Percentiles rank a stretch among this genome's conserved stretches.
phyloP scores from a whole-genome alignment of 2,797 vertebrate genomes.

The Eulemur rubriventer region DNA sequence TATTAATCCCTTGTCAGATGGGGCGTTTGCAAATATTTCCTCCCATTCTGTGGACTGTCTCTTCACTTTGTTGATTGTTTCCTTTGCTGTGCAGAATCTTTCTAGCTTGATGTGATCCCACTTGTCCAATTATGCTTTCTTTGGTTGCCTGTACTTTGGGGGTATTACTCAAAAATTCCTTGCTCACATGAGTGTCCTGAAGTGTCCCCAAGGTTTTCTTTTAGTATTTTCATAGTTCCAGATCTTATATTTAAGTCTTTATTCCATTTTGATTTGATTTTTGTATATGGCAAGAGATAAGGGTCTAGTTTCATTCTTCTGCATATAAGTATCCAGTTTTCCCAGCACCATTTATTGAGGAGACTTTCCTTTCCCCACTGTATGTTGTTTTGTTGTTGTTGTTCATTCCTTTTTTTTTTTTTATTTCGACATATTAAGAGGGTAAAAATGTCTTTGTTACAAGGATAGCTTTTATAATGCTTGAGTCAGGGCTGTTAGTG shows the following conservation, averaged over 20 bases:
- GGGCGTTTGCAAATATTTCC: neutral
- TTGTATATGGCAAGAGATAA: neutral
- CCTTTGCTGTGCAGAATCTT: neutral
- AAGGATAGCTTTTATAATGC: neutral
- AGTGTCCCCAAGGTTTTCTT: neutral
- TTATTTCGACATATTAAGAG: neutral
- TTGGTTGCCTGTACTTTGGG: neutral
- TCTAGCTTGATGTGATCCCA: neutral
- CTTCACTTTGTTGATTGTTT: neutral
- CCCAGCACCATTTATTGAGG: neutral
- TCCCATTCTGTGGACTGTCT: neutral
- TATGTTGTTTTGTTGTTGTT: neutral
- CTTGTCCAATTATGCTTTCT: neutral
- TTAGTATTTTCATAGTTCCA: neutral
- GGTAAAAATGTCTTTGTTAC: neutral
- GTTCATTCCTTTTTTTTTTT: neutral
- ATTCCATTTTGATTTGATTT: neutral
- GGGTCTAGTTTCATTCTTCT: neutral
- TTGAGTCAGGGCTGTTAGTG: neutral
- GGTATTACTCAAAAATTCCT: neutral
- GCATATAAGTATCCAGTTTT: neutral
- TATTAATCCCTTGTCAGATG: neutral
- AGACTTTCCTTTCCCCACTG: neutral
- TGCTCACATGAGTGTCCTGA: neutral
- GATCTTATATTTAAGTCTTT: neutral